Base-by-base conservation (phyloP, 2,797 vertebrate genomes). In the Zenarchopterus dispar region DNA sequence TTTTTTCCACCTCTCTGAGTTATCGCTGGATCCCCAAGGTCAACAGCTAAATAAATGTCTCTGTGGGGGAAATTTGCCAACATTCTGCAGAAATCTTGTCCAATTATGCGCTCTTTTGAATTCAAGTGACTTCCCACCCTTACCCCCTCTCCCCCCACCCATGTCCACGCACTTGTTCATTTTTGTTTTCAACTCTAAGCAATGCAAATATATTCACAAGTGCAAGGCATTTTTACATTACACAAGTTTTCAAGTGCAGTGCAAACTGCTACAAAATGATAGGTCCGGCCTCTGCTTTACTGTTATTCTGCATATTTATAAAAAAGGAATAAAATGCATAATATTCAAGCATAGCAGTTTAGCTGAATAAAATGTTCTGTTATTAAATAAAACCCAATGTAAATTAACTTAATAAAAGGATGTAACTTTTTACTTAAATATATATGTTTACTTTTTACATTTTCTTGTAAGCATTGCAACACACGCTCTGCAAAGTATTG, bases 21-120 rank as follows among this genome's bases (percentile, higher is more conserved):
- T 56, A 39, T 36, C 19, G 18, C 15, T n/a, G 9, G n/a, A 48
- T 69, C 65, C 47, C 54, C 83, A 87, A 90, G 88, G 88, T 86
- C 78, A 87, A 73, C 70, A 64, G 82, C 74, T 73, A 70, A 75
- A 86, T 86, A 86, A 80, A 90, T 67, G 83, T 84, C 60, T 85
- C 70, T 36, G 70, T 62, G 55, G 53, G 42, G 39, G 22, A 62
- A 69, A 58, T 79, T 83, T 75, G 52, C 53, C 31, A 17, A 26
- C 48, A 62, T 62, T 65, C 22, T 67, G 54, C 60, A 48, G 59
- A 69, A 84, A 66, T 74, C 57, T 48, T 33, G 18, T 67, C 46
- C 56, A 75, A 67, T 82, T 65, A 67, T 80, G 28, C 15, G 44
- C 54, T 43, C 74, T 73, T 67, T 26, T 67, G 56, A 70, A 24